Conservation (phyloP, 2,113 vertebrate species). For the Sprattus sprattus region DNA sequence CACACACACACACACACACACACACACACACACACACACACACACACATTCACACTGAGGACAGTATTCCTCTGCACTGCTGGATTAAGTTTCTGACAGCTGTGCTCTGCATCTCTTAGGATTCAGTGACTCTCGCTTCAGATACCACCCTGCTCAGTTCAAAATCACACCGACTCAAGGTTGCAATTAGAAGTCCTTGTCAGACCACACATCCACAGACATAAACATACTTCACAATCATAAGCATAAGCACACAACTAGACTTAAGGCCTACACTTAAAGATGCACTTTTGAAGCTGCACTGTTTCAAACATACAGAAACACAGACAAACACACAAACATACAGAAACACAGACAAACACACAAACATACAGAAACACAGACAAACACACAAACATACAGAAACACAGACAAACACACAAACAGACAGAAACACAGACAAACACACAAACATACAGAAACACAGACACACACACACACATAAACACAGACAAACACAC, state of each 20-base stretch:
- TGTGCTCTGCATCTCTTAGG: not conserved
- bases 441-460: not conserved
- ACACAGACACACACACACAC: not conserved
- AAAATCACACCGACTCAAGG: not conserved
- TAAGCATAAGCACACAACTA: not conserved
- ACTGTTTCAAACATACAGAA: not conserved
- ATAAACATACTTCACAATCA: not conserved
- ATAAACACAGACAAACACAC: too few relatives aligned
- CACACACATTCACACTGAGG: not conserved
- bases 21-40: not conserved
- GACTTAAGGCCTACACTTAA: not conserved
- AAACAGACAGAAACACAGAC: too few relatives aligned
- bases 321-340: not conserved
- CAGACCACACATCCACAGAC: not conserved
- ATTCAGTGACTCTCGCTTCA: not conserved
- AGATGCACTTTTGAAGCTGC: not conserved
- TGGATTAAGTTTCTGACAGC: conserved; percentile 19
- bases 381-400: not conserved
- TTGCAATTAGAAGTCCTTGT: not conserved
- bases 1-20: not conserved
- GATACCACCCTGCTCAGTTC: not conserved
- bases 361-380: not conserved
- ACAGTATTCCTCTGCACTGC: not conserved
- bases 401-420: not conserved
- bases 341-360: not conserved